Percentiles rank a stretch among this genome's conserved stretches.
Conservation (phyloP, 1,140 invertebrate genomes). For the Paraescarpia echinospica region DNA sequence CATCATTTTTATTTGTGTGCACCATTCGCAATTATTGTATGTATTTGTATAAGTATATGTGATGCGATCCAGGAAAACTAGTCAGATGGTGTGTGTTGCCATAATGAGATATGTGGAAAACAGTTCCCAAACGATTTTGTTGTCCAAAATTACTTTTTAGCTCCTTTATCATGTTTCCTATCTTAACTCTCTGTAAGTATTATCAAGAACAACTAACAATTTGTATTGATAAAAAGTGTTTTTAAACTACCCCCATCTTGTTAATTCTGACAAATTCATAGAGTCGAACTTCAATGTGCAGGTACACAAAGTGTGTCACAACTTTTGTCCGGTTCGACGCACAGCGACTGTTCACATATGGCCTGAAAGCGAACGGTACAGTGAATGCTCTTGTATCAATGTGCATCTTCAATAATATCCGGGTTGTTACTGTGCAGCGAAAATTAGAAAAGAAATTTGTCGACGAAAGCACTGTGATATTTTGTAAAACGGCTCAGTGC, state of each 20-base stretch:
- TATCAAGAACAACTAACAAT: neutral
- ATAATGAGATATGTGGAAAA: slow-evolving; percentile 9
- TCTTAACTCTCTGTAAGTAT: neutral
- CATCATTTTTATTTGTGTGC: no score
- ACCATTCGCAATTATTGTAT: no score
- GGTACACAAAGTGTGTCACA: slow-evolving; percentile 9
- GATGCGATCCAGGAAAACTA: slow-evolving; percentile 13
- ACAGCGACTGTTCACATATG: slow-evolving; percentile 12
- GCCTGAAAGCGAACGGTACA: slow-evolving; percentile 11
- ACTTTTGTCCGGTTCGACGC: neutral
- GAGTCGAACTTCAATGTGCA: slow-evolving; percentile 7
- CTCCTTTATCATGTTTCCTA: neutral
- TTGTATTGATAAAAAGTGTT: slow-evolving; percentile 15
- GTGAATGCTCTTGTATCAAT: slow-evolving; percentile 1
- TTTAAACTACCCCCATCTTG: neutral
- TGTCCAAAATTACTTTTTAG: slow-evolving; percentile 7
- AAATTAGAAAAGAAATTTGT: neutral
- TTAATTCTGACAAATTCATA: neutral
- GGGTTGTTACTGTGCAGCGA: neutral
- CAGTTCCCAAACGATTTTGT: neutral
- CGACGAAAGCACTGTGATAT: slow-evolving; percentile 1
- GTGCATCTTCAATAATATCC: slow-evolving; percentile 3
- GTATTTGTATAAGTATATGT: no score
- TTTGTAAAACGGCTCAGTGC: slow-evolving; percentile 19
- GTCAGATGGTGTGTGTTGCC: neutral